These are phyloP conservation scores for Syrrhaptes paradoxus DNA, from an alignment of 2,113 vertebrate genomes.

Conservation along the genomic window DNA sequence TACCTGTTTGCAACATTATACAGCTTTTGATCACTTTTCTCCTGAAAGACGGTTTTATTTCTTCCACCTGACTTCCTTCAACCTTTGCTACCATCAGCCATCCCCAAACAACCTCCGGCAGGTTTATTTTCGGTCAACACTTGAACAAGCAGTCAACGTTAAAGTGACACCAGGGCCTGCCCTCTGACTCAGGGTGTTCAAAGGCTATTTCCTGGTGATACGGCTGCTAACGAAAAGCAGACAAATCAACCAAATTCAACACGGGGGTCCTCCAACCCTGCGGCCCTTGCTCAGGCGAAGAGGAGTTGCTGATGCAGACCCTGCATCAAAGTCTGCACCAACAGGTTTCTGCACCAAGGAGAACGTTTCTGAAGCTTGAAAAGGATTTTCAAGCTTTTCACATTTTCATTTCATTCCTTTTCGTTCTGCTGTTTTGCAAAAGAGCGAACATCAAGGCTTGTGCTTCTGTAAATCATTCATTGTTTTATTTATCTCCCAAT, in stretches of 20 bases:
- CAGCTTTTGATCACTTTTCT: not conserved
- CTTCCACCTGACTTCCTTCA: not conserved
- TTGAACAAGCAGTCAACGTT: not conserved
- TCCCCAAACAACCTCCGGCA: accelerated
- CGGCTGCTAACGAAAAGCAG: not conserved
- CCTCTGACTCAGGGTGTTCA: not conserved
- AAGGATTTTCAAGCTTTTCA: not conserved
- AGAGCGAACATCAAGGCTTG: not conserved
- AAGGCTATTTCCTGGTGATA: not conserved
- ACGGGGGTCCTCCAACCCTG: not conserved
- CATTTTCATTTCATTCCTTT: not conserved
- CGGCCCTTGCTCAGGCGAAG: not conserved
- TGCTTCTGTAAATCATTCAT: not conserved
- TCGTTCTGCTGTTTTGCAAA: not conserved
- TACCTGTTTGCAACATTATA: not conserved
- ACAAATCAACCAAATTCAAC: not conserved
- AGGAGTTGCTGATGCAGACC: not conserved
- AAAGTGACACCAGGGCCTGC: not conserved
- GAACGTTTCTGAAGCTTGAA: not conserved
- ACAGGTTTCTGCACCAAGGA: not conserved
- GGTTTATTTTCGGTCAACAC: not conserved
- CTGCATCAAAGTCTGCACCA: not conserved
- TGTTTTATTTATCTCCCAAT: not conserved
- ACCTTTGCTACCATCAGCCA: not conserved
- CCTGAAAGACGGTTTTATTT: not conserved